Percentiles rank a stretch among this genome's conserved stretches.
Conservation (phyloP, 2,888 invertebrate genomes). For the Lissocephala sabroskyi region DNA sequence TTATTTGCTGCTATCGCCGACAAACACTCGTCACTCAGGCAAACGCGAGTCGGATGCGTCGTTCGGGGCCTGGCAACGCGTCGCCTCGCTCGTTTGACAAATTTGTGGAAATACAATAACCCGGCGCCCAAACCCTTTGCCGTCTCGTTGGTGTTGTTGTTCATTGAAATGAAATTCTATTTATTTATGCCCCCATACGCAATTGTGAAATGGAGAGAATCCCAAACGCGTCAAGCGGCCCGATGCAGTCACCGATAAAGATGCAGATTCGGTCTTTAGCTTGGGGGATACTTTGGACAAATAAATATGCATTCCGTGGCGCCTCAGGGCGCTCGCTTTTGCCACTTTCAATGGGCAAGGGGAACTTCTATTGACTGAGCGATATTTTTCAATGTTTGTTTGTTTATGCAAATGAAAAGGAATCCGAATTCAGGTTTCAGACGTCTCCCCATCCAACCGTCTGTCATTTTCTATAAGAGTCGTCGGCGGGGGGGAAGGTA, state of each 20-base stretch:
- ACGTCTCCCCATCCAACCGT: too few relatives aligned
- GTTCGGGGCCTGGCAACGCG: too few relatives aligned
- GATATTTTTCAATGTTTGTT: neutral
- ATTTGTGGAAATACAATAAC: conserved; percentile 55
- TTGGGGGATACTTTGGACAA: conserved; percentile 50
- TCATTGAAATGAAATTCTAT: conserved; percentile 64
- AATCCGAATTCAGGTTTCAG: neutral
- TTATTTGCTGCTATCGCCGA: conserved; percentile 57
- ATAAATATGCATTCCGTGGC: conserved; percentile 58
- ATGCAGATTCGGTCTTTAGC: conserved; percentile 8
- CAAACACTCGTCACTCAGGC: conserved; percentile 35
- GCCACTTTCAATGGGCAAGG: too few relatives aligned
- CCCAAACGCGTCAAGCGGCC: conserved; percentile 39
- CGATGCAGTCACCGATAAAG: conserved; percentile 2
- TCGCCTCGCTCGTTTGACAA: conserved; percentile 21
- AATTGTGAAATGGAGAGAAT: too few relatives aligned
- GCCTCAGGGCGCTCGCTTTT: too few relatives aligned
- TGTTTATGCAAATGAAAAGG: conserved; percentile 4
- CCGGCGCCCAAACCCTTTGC: conserved; percentile 18
- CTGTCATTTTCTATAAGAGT: too few relatives aligned
- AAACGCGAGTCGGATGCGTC: too few relatives aligned
- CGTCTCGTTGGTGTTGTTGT: conserved; percentile 56
- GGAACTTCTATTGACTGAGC: too few relatives aligned
- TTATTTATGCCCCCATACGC: conserved; percentile 50
- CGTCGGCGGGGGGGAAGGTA: too few relatives aligned